phyloP scores from a whole-genome alignment of 2,113 vertebrate genomes.

The Dipodomys stephensi region DNA sequence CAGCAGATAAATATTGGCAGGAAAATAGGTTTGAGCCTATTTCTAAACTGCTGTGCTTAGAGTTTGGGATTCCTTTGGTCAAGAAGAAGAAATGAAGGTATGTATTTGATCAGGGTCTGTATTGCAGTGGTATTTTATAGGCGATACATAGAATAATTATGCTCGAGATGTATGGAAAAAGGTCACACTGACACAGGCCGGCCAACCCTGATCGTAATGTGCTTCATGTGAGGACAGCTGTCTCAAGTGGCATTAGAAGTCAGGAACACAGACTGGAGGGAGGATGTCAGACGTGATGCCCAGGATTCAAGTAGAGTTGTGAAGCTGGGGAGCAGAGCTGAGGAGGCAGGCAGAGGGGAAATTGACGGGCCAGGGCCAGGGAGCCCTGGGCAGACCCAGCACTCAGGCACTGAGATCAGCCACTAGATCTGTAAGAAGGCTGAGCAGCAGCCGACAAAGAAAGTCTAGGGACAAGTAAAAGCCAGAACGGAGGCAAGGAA shows the following conservation, averaged over 20 bases:
- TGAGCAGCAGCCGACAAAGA: background rate
- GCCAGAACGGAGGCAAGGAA: background rate
- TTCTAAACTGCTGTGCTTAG: background rate
- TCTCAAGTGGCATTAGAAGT: background rate
- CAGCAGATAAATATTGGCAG: background rate
- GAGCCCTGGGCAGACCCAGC: background rate
- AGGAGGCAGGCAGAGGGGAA: background rate
- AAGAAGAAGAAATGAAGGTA: background rate
- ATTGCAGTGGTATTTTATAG: slow-evolving; percentile 13
- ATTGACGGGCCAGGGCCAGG: background rate
- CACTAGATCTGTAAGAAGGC: background rate
- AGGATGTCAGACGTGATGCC: background rate
- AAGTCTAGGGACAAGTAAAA: background rate
- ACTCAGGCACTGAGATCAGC: background rate
- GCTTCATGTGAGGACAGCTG: background rate
- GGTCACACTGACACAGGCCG: background rate
- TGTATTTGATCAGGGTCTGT: background rate
- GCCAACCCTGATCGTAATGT: background rate
- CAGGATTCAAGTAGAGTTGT: background rate
- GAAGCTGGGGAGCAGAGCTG: background rate
- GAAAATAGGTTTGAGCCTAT: slow-evolving; percentile 7
- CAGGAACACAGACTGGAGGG: background rate
- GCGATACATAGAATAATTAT: slow-evolving; percentile 12
- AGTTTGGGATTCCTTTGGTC: slow-evolving; percentile 25
- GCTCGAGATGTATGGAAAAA: slow-evolving; percentile 15